Evolutionary conservation across 1,140 invertebrate species (phyloP).

Genomic region (Halictus rubicundus): DNA sequence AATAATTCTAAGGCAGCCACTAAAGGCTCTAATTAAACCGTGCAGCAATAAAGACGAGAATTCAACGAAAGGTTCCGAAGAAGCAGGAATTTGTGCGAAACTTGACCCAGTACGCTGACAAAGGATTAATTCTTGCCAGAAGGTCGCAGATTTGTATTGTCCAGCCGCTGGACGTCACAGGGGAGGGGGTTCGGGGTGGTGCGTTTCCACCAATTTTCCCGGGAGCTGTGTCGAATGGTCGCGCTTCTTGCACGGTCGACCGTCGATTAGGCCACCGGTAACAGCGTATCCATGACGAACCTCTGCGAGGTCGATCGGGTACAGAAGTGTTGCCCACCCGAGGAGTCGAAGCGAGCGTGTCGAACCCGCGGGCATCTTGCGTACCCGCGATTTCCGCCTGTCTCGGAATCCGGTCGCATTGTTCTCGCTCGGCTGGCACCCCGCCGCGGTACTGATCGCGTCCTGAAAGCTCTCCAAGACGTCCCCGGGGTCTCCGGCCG

Average conservation of each 20-base stretch:
- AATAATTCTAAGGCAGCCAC: too few species aligned
- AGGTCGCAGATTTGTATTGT: too few species aligned
- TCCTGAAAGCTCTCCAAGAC: slow-evolving; percentile 33
- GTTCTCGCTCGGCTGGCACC: slow-evolving; percentile 48
- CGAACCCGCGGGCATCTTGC: background rate
- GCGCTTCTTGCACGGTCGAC: slow-evolving; percentile 17
- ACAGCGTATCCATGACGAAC: background rate
- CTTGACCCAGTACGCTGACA: too few species aligned
- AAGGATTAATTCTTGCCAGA: too few species aligned
- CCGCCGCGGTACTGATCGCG: slow-evolving; percentile 61
- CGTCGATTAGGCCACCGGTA: slow-evolving; percentile 6
- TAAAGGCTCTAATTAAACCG: too few species aligned
- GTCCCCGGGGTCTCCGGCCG: slow-evolving; percentile 18
- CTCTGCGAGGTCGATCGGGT: background rate
- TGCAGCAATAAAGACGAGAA: too few species aligned
- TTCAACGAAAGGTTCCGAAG: too few species aligned
- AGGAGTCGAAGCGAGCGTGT: slow-evolving; percentile 5
- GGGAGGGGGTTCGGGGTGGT: too few species aligned
- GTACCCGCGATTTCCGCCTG: slow-evolving; percentile 10
- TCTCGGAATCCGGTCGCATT: slow-evolving; percentile 34
- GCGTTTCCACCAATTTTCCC: background rate
- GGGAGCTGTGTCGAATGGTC: background rate
- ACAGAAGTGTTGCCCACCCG: background rate
- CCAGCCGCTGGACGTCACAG: too few species aligned
- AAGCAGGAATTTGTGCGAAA: too few species aligned